A percentile compares a stretch with the other conserved stretches of the same genome.
phyloP scores from a whole-genome alignment of 2,888 invertebrate genomes.

The Lasioglossum calceatum region DNA sequence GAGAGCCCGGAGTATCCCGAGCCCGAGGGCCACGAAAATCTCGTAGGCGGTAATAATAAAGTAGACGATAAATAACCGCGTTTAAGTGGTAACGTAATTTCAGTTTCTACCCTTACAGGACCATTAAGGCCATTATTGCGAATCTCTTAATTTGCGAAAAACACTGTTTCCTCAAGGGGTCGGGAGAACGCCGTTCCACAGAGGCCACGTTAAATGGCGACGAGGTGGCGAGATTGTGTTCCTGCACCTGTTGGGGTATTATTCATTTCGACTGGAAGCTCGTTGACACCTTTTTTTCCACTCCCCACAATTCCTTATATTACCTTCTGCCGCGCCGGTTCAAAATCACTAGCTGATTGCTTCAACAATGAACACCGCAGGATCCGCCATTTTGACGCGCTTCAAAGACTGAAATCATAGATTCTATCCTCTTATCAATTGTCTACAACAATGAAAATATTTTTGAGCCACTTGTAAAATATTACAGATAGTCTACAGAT shows the following conservation, averaged over 20 bases:
- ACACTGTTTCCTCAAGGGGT: constrained; percentile 67
- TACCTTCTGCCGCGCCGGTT: background rate
- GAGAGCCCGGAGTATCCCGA: constrained; percentile 41
- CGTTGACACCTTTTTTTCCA: constrained; percentile 38
- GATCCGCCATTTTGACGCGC: background rate
- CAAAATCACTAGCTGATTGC: background rate
- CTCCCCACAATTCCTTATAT: background rate
- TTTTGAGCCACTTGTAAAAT: background rate
- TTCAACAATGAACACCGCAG: too few species aligned
- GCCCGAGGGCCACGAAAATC: constrained; percentile 57
- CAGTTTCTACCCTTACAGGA: constrained; percentile 69
- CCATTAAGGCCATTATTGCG: constrained; percentile 81
- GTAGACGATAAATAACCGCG: constrained; percentile 81
- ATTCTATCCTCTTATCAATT: background rate
- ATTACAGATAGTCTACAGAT: background rate
- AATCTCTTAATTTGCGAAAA: constrained; percentile 83
- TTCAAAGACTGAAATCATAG: background rate
- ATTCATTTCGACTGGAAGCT: constrained; percentile 63
- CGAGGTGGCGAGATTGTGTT: constrained; percentile 64
- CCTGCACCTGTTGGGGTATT: constrained; percentile 67
- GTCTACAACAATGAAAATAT: background rate
- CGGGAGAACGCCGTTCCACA: constrained; percentile 33
- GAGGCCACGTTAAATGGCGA: constrained; percentile 56
- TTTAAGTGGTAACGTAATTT: constrained; percentile 82
- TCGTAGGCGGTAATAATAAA: constrained; percentile 77